Base-by-base conservation (phyloP, 2,797 vertebrate genomes). In the Danionella dracula region DNA sequence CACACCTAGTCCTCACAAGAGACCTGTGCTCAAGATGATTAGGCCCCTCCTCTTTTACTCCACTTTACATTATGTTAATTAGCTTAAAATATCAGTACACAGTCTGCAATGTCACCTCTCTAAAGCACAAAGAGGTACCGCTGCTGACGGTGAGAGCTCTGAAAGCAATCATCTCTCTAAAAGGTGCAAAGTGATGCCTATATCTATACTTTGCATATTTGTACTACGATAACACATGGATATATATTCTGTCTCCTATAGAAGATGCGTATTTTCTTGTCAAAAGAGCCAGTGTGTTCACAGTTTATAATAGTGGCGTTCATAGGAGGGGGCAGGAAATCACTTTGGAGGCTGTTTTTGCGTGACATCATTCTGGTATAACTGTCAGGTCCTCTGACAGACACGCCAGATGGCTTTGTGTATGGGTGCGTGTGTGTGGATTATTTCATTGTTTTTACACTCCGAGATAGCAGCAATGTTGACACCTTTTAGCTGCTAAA, bases 321-420 rank as follows among this genome's bases (percentile, higher is more conserved):
- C 63, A 65, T 40, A 29, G 49, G 61, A 68, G 67, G 71, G 53
- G 57, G 70, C 45, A 45, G 68, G 66, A 66, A 55, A 77, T 69
- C 59, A 67, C 71, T 74, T 77, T 74, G 65, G 68, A 73, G 49
- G 64, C 68, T 68, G 60, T 73, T 76, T 76, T 62, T 68, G 75
- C 50, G 31, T 76, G 75, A 74, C 75, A 76, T 76, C 75, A 76
- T 73, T 71, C 70, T 68, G 75, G 75, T 77, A 77, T 74, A 67
- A 68, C 70, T 74, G 77, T 76, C 77, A 79, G 67, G 68, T 77
- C 75, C 68, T 77, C 75, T 77, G 74, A 74, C 67, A 75, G 78
- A 74, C 71, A 71, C 54, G 59, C 68, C 68, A 70, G 75, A 74
- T 74, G 73, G 71, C 72, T 72, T 29, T 65, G 61, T 66, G 67